phyloP scores from a whole-genome alignment of 2,113 vertebrate genomes.

The Scomber japonicus region DNA sequence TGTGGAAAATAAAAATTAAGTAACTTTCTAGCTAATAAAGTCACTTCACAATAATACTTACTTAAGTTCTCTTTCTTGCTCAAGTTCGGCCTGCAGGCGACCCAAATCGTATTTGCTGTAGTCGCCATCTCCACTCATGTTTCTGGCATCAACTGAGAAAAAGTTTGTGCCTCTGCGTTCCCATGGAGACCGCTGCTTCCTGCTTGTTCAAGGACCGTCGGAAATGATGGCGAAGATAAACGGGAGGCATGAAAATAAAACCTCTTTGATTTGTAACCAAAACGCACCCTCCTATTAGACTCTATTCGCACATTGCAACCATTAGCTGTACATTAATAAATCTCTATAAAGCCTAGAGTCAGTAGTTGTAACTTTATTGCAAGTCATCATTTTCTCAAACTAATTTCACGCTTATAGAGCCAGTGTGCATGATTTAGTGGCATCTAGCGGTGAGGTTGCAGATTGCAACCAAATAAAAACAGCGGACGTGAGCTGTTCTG shows the following conservation, averaged over 20 bases:
- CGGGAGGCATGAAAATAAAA: neutral
- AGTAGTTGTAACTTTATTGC: too few species aligned
- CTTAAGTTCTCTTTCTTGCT: constrained; percentile 79
- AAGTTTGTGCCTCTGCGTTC: constrained; percentile 56
- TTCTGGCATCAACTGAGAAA: neutral
- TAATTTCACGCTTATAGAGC: too few species aligned
- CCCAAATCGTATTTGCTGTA: constrained; percentile 54
- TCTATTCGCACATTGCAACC: too few species aligned
- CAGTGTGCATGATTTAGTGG: too few species aligned
- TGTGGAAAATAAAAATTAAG: neutral
- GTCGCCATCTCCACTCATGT: constrained; percentile 63
- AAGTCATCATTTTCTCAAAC: too few species aligned
- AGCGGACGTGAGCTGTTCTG: too few species aligned
- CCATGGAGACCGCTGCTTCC: constrained; percentile 65
- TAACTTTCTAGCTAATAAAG: neutral
- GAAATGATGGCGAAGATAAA: neutral
- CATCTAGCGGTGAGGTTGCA: too few species aligned
- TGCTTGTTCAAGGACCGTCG: neutral
- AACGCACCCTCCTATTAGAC: too few species aligned
- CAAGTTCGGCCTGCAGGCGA: constrained; percentile 68
- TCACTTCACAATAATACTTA: constrained; percentile 53
- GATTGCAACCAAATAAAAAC: too few species aligned
- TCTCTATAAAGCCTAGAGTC: too few species aligned
- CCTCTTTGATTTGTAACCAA: too few species aligned
- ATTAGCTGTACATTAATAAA: too few species aligned